phyloP scores from a whole-genome alignment of 1,140 invertebrate genomes.

The Ips nitidus region DNA sequence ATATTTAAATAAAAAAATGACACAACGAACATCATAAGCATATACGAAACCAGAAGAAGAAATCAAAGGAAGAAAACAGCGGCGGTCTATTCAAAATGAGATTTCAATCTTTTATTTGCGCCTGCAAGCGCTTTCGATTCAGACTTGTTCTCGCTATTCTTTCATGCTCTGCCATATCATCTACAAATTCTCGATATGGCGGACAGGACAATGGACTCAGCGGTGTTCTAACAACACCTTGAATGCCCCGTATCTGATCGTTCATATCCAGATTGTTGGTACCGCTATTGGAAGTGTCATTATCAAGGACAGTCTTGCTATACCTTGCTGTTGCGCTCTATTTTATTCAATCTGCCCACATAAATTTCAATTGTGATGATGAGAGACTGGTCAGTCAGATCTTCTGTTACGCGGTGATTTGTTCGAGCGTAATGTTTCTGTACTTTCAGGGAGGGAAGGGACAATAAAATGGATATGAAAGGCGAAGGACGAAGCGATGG shows the following conservation, averaged over 20 bases:
- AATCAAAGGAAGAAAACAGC: background rate
- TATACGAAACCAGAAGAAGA: no score
- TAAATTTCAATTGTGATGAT: background rate
- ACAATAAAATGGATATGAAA: slow-evolving; percentile 24
- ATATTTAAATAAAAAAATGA: no score
- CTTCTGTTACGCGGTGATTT: no score
- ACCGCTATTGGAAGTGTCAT: slow-evolving; percentile 24
- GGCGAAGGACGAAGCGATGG: slow-evolving; percentile 22
- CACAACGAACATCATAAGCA: no score
- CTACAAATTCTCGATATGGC: slow-evolving; percentile 35
- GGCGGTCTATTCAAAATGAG: slow-evolving; percentile 27
- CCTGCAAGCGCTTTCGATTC: slow-evolving; percentile 28
- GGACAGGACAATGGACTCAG: slow-evolving; percentile 42
- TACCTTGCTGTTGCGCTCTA: no score
- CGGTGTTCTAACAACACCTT: slow-evolving; percentile 43
- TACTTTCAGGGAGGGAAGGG: background rate
- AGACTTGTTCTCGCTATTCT: slow-evolving; percentile 32
- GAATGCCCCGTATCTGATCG: slow-evolving; percentile 42
- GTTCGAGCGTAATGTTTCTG: no score
- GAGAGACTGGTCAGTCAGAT: background rate
- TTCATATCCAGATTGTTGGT: slow-evolving; percentile 26
- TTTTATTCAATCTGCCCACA: no score
- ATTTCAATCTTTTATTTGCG: slow-evolving; percentile 34
- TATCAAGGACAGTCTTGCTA: slow-evolving; percentile 1
- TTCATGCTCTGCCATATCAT: slow-evolving; percentile 30